Evolutionary conservation across 2,797 vertebrate species (phyloP).

Genomic region (Muscicapa comitata): DNA sequence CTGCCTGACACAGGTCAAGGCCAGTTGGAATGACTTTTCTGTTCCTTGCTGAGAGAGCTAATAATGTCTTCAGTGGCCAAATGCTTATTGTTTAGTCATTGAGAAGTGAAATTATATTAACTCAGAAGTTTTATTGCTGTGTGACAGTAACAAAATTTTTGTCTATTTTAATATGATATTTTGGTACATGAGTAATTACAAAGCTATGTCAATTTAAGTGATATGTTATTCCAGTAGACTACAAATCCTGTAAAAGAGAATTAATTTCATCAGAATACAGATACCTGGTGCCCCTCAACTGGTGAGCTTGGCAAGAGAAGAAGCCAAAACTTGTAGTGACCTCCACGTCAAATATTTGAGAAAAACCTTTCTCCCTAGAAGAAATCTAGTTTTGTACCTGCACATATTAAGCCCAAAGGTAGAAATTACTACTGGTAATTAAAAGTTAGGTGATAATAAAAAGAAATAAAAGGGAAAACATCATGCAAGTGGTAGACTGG

Average conservation of each 20-base stretch:
- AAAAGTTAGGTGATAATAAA: neutral
- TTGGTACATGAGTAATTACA: neutral
- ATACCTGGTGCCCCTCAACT: neutral
- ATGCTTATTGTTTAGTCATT: neutral
- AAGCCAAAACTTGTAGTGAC: neutral
- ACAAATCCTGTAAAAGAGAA: neutral
- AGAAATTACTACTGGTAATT: neutral
- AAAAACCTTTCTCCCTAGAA: neutral
- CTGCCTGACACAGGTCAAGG: neutral
- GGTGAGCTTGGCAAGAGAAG: neutral
- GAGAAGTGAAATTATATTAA: neutral
- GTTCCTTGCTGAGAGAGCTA: neutral
- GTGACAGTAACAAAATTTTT: neutral
- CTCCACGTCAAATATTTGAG: neutral
- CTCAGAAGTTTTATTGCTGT: neutral
- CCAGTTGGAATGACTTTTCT: neutral
- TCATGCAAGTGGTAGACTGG: neutral
- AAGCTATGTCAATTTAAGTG: neutral
- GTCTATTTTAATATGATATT: neutral
- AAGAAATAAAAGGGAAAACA: neutral
- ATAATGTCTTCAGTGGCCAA: neutral
- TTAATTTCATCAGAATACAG: neutral
- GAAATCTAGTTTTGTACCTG: neutral
- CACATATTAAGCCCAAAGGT: neutral
- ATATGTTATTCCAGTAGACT: neutral